phyloP scores from a whole-genome alignment of 64 coral and sea anemone species.

The Porites lutea region DNA sequence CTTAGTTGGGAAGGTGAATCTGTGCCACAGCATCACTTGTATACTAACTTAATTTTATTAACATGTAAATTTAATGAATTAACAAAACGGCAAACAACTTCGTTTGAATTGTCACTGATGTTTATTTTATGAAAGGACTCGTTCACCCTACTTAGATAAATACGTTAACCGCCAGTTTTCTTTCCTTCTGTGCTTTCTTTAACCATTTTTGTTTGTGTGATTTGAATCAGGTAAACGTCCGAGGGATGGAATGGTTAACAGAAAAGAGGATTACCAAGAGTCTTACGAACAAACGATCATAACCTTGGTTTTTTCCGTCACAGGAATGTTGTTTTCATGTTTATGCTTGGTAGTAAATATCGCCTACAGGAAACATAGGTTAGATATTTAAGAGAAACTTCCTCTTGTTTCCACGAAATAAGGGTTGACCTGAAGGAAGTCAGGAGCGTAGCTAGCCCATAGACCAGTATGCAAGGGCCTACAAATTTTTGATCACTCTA shows the following conservation, averaged over 20 bases:
- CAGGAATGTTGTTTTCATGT: slow-evolving; percentile 24
- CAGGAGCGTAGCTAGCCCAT: no score
- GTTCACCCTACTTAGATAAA: no score
- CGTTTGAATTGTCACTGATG: no score
- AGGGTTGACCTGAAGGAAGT: no score
- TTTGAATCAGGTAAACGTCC: slow-evolving; percentile 24
- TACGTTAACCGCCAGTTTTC: no score
- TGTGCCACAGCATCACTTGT: no score
- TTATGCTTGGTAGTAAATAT: slow-evolving; percentile 12
- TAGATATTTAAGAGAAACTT: neutral
- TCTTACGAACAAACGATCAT: neutral
- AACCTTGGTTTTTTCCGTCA: neutral
- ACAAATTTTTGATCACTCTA: no score
- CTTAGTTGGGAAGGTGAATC: slow-evolving; percentile 10
- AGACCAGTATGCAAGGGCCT: no score
- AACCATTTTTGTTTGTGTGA: neutral
- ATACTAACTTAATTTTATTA: neutral
- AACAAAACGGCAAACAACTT: no score
- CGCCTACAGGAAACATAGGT: slow-evolving; percentile 32
- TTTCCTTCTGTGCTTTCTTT: no score
- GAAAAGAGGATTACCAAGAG: neutral
- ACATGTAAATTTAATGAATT: neutral
- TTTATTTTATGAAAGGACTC: no score
- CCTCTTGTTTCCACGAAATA: no score
- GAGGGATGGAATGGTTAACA: neutral